phyloP scores from a whole-genome alignment of 2,888 invertebrate genomes.

The Hymenopus coronatus region DNA sequence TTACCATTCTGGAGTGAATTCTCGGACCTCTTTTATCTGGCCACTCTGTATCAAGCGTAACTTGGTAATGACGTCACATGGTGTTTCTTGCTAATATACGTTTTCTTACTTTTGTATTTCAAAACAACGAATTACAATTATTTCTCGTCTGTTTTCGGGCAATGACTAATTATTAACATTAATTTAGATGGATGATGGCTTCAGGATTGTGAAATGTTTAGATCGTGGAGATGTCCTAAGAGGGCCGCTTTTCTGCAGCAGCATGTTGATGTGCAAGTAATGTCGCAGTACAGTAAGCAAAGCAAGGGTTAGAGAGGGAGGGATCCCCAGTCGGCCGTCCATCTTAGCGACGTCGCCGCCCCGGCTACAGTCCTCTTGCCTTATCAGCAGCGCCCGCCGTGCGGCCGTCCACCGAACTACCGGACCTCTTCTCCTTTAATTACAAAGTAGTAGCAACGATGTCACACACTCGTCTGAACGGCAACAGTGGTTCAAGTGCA shows the following conservation, averaged over 20 bases:
- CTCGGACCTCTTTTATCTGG: too few species aligned
- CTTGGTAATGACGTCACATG: too few species aligned
- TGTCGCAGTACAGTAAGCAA: conserved; percentile 10
- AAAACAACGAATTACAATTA: too few species aligned
- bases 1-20: too few species aligned
- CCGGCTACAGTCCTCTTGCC: neutral
- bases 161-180: too few species aligned
- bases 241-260: neutral
- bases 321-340: conserved; percentile 34
- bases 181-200: too few species aligned
- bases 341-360: conserved; percentile 29
- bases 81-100: too few species aligned
- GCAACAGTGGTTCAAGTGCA: neutral
- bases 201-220: too few species aligned
- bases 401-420: conserved; percentile 27
- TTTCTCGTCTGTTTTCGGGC: too few species aligned
- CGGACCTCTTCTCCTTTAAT: conserved; percentile 23
- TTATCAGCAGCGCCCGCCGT: conserved; percentile 19
- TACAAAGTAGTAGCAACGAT: conserved; percentile 28
- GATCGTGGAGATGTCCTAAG: neutral
- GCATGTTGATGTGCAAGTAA: neutral
- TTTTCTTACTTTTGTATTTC: too few species aligned
- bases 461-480: conserved; percentile 17
- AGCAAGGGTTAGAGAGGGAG: conserved; percentile 20
- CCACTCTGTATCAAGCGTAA: too few species aligned